Evolutionary conservation across 64 coral and sea anemone species (phyloP).

Genomic region (Exaiptasia diaphana): DNA sequence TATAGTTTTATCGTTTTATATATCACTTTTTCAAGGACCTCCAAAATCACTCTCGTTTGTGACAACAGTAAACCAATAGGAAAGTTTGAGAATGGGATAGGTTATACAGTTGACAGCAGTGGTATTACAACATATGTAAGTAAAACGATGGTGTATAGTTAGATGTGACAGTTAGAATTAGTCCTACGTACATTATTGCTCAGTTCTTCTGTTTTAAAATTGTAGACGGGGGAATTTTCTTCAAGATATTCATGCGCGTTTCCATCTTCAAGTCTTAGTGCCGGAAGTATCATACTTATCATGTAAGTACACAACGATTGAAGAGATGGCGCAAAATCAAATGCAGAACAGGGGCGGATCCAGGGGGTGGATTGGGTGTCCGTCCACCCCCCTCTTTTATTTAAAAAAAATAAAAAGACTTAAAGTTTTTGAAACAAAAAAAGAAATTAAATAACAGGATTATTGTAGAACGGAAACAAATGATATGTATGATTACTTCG

Average conservation of each 20-base stretch:
- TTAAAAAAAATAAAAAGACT: too few species aligned
- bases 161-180: too few species aligned
- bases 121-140: not conserved
- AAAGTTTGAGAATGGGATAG: not conserved
- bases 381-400: too few species aligned
- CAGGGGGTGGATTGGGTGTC: too few species aligned
- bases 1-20: not conserved
- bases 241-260: not conserved
- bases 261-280: not conserved
- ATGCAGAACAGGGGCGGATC: too few species aligned
- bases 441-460: too few species aligned
- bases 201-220: not conserved
- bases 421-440: too few species aligned
- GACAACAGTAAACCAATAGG: not conserved
- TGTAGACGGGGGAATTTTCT: not conserved
- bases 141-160: not conserved
- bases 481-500: too few species aligned
- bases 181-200: not conserved
- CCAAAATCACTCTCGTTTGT: constrained; percentile 1
- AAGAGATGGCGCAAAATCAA: too few species aligned
- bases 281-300: constrained; percentile 46
- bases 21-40: not conserved
- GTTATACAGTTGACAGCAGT: not conserved
- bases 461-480: too few species aligned
- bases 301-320: constrained; percentile 5